phyloP scores from a whole-genome alignment of 2,888 invertebrate genomes.

The Rhabditoides inermis region DNA sequence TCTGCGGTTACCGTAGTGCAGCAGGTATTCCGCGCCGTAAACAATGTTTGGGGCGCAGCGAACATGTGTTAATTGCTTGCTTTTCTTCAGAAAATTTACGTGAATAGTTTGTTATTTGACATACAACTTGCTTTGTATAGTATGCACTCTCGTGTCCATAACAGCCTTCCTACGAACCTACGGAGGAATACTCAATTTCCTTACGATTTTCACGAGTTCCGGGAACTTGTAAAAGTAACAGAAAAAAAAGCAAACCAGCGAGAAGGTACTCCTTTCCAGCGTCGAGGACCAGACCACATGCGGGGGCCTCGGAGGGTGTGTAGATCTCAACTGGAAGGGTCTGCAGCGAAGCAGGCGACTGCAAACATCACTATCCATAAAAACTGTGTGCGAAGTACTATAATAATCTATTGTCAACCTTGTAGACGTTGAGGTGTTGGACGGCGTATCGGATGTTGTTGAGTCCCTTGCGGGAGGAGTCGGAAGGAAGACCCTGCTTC shows the following conservation, averaged over 20 bases:
- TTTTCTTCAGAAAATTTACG: too few relatives aligned
- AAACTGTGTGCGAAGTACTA: background rate
- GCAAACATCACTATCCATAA: too few relatives aligned
- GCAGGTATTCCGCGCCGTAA: too few relatives aligned
- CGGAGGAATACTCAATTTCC: background rate
- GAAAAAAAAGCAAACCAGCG: constrained; percentile 20
- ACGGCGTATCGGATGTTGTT: constrained; percentile 43
- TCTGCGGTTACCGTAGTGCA: too few relatives aligned
- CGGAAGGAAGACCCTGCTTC: constrained; percentile 34
- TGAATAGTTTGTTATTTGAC: too few relatives aligned
- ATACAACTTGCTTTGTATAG: too few relatives aligned
- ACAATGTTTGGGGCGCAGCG: too few relatives aligned
- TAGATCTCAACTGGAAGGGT: constrained; percentile 38
- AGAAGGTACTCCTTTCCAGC: constrained; percentile 45
- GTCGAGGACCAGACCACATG: constrained; percentile 43
- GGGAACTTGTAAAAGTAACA: background rate
- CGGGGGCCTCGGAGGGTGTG: constrained; percentile 44
- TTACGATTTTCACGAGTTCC: background rate
- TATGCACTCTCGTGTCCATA: too few relatives aligned
- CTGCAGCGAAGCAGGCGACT: constrained; percentile 33
- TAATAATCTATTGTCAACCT: constrained; percentile 18
- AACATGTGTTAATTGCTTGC: too few relatives aligned
- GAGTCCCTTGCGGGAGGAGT: constrained; percentile 28
- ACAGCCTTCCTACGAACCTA: too few relatives aligned
- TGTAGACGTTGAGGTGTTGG: constrained; percentile 38